Percentiles rank a stretch among this genome's conserved stretches.
These are phyloP conservation scores for Hemibagrus guttatus DNA, from an alignment of 2,797 vertebrate genomes.

Conservation along the genomic window DNA sequence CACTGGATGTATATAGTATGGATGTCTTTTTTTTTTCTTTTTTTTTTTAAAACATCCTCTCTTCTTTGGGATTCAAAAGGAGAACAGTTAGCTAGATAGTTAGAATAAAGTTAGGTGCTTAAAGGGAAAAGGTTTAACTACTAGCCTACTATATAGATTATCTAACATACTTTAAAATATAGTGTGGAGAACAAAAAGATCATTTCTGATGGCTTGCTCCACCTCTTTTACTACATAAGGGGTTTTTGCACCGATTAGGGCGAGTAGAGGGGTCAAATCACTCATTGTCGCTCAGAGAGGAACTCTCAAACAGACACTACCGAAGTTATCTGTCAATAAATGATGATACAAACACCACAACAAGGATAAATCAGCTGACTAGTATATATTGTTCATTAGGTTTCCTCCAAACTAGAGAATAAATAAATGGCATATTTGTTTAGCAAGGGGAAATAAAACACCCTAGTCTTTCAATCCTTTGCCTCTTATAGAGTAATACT, in stretches of 20 bases:
- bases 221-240: neutral
- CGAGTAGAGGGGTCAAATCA: neutral
- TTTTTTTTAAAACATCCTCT: neutral
- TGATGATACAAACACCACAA: neutral
- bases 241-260: neutral
- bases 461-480: neutral
- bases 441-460: neutral
- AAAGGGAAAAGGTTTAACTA: neutral
- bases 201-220: neutral
- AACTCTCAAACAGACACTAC: neutral
- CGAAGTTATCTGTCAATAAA: neutral
- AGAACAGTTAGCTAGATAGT: neutral
- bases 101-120: neutral
- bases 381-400: neutral
- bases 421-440: neutral
- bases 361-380: neutral
- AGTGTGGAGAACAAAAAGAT: neutral
- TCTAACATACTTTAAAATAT: neutral
- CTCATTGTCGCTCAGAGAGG: neutral
- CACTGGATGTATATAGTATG: neutral
- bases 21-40: neutral
- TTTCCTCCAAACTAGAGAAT: neutral
- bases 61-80: neutral
- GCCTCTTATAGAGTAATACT: neutral
- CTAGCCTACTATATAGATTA: neutral